Percentiles rank a stretch among this genome's conserved stretches.
Evolutionary conservation across 2,797 vertebrate genomes (phyloP).

Genomic region (Sciurus carolinensis): DNA sequence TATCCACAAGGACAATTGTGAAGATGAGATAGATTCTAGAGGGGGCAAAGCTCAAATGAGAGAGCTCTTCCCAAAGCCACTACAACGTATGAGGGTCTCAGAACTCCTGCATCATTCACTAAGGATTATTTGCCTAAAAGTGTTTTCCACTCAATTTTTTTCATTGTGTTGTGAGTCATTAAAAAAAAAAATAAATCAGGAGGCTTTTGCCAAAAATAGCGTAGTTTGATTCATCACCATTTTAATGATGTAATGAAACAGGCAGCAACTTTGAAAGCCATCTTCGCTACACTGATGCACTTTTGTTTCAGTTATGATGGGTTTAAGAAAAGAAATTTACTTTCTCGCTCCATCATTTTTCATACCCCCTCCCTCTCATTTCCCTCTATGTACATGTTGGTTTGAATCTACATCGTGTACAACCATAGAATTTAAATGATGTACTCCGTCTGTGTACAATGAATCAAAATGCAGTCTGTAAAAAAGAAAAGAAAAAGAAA

Average conservation of each 20-base stretch:
- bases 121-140: slow-evolving; percentile 49
- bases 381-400: no score
- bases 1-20: not conserved
- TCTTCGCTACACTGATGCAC: slow-evolving; percentile 38
- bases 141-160: slow-evolving; percentile 48
- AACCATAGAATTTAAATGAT: no score
- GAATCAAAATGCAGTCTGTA: no score
- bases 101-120: not conserved
- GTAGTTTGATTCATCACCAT: slow-evolving; percentile 69
- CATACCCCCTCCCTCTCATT: no score
- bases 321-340: not conserved
- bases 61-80: not conserved
- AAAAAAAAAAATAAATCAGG: not conserved
- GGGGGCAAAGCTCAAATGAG: not conserved
- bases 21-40: not conserved
- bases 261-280: slow-evolving; percentile 67
- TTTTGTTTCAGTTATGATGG: slow-evolving; percentile 7
- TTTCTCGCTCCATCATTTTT: not conserved
- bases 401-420: no score
- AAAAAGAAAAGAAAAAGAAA: no score
- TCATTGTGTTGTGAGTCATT: not conserved
- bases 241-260: slow-evolving; percentile 68
- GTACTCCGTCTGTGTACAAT: no score
- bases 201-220: slow-evolving; percentile 73
- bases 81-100: not conserved